Conservation (phyloP, 1,140 invertebrate genomes). For the Penaeus chinensis region DNA sequence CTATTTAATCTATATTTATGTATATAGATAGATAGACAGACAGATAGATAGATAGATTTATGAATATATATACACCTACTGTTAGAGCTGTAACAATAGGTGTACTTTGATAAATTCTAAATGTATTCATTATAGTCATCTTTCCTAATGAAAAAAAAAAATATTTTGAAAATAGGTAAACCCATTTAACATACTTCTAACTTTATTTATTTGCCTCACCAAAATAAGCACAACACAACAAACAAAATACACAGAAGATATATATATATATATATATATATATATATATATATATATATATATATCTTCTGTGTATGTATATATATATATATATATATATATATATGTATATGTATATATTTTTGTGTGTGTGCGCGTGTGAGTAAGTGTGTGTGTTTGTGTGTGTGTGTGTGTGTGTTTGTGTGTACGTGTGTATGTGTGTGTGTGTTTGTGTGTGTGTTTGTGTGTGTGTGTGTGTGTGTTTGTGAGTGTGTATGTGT, state of each 20-base stretch:
- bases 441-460: slow-evolving; percentile 15
- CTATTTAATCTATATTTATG: no score
- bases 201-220: no score
- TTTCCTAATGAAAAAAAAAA: no score
- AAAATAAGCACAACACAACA: no score
- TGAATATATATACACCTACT: no score
- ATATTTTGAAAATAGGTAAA: no score
- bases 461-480: slow-evolving; percentile 11
- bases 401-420: neutral
- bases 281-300: neutral
- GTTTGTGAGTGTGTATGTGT: slow-evolving; percentile 13
- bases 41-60: no score
- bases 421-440: neutral
- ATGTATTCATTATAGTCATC: no score
- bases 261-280: slow-evolving; percentile 14
- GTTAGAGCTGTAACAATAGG: no score
- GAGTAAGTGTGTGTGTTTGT: neutral
- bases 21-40: no score
- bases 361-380: neutral
- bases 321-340: slow-evolving; percentile 8
- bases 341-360: neutral
- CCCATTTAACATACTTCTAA: no score
- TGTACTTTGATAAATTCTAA: no score
- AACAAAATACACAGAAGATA: neutral
- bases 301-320: neutral